These are phyloP conservation scores for Etheostoma cragini DNA, from an alignment of 2,113 vertebrate species.

Conservation along the genomic window DNA sequence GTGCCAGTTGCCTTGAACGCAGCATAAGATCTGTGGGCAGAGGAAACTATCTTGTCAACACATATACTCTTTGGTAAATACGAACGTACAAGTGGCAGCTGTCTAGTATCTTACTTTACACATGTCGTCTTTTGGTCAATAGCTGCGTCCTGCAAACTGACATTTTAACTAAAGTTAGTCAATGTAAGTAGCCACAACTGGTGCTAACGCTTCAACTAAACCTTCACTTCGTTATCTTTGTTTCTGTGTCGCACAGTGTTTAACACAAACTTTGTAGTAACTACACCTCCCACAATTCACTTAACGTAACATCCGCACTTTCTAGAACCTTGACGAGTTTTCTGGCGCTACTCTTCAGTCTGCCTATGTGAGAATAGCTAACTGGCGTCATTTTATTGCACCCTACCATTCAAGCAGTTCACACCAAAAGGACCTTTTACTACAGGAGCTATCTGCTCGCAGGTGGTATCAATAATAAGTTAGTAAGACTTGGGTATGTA, in stretches of 20 bases:
- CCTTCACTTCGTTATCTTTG: not conserved
- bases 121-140: not conserved
- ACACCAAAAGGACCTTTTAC: not conserved
- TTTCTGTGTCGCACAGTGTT: not conserved
- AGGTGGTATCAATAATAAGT: not conserved
- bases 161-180: not conserved
- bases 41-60: not conserved
- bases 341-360: conserved; percentile 24
- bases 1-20: too few species aligned
- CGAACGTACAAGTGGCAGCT: not conserved
- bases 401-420: not conserved
- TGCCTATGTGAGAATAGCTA: conserved; percentile 4
- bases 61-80: conserved; percentile 6
- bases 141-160: not conserved
- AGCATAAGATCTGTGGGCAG: too few species aligned
- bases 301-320: conserved; percentile 12
- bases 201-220: not conserved
- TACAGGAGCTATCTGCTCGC: not conserved
- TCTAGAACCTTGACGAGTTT: conserved; percentile 48
- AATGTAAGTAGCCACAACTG: not conserved
- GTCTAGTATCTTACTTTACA: not conserved
- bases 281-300: conserved; percentile 69
- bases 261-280: not conserved
- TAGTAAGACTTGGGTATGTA: not conserved
- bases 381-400: conserved; percentile 1